Evolutionary conservation across 2,888 invertebrate genomes (phyloP), one percentile per base, ranked within the genome.

Genomic region (Bibio marci): DNA sequence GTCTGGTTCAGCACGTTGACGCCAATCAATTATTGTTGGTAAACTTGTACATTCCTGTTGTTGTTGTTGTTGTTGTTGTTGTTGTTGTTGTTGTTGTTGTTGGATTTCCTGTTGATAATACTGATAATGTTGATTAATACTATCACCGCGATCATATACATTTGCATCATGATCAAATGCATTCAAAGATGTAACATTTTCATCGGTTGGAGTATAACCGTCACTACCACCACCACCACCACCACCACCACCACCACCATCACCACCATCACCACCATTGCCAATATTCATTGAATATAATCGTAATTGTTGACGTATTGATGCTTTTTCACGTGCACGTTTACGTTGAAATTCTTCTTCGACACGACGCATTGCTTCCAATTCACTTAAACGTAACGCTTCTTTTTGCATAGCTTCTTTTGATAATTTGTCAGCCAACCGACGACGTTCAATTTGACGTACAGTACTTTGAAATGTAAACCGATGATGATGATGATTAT

Each of bases 311-410:
- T 83, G 80, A 22, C 81, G 63, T 44, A 83, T 80, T 46, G 63
- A 74, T 1, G 78, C 79, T 55, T 80, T 80, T 58, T 80, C 80
- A 45, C 75, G 62, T 28, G 82, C 83, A 32, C 87, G 67, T 59
- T 87, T 86, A 45, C 75, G 69, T 56, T 86, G 85, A 58, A 87
- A 87, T 57, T 87, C 86, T 54, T 86, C 85, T 54, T 86, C 85
- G 4, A 86, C 86, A 53, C 78, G 70, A 52, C 48, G 44, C 79
- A 87, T 82, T 45, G 80, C 81, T 58, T 85, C 82, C 50, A 82
- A 65, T 57, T 86, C 85, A 43, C 75, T 71, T 41, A 75, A 65
- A 38, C 83, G 62, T 58, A 81, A 76, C 39, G 74, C 73, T 57
- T 85, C 81, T 58, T 79, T 80, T 39, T 73, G 67, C 51, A 83